These are phyloP conservation scores for Myiopsitta monachus DNA, from an alignment of 2,113 vertebrate species.

Conservation along the genomic window DNA sequence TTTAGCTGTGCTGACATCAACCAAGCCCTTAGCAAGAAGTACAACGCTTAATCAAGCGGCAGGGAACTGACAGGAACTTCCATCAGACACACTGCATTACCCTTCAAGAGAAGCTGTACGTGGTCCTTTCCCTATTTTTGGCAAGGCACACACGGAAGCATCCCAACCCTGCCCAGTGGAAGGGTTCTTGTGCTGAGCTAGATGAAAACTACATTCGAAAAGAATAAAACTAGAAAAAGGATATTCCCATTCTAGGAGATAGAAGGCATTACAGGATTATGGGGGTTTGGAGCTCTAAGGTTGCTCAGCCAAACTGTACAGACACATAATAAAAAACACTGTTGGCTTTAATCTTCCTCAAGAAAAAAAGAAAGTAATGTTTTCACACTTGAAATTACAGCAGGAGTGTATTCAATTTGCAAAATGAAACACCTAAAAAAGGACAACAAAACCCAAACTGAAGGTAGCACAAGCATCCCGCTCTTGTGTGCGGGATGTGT, in stretches of 20 bases:
- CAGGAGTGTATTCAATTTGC: neutral
- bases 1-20: neutral
- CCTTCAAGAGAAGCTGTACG: neutral
- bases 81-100: neutral
- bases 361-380: neutral
- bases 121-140: neutral
- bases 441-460: neutral
- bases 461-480: neutral
- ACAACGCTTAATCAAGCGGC: neutral
- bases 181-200: neutral
- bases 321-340: neutral
- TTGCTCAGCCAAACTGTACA: neutral
- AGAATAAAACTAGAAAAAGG: neutral
- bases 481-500: neutral
- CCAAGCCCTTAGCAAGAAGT: neutral
- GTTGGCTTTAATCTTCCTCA: neutral
- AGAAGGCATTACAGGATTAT: neutral
- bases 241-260: neutral
- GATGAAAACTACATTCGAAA: neutral
- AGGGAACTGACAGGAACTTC: neutral
- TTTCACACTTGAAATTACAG: conserved; percentile 8
- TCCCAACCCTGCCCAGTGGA: neutral
- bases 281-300: neutral
- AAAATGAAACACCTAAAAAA: conserved; percentile 46
- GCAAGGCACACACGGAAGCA: neutral